Evolutionary conservation across 2,113 vertebrate species (phyloP), one percentile per base, ranked within the genome.

Genomic region (Nipponia nippon): DNA sequence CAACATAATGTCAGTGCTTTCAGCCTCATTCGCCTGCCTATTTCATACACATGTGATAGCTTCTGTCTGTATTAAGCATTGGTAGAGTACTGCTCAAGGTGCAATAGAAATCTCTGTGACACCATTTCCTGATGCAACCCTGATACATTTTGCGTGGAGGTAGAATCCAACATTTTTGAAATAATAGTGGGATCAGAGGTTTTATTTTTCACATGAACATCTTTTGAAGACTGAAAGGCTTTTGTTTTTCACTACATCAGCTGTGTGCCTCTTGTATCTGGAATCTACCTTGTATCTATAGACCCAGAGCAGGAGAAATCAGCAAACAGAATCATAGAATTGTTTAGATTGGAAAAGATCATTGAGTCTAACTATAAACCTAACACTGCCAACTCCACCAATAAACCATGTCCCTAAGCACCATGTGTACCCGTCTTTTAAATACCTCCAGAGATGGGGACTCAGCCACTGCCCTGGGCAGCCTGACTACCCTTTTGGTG

Each of bases 1-100:
- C 36, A 69, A 1, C 25, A 11, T 3, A 32, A 72, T 11, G 49
- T 71, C 59, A 73, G 80, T 15, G 44, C 22, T 69, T 26, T 63
- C 83, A 58, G 40, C 52, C 32, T 59, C 66, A 5, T 38, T 49
- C 0, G 0, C 25, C 38, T 72, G 38, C 40, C 55, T 66, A 0
- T 32, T 61, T 21, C 12, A 4, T 29, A n/a, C 17, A 59, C 13
- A 22, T 0, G 0, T 9, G 49, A 44, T 58, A 75, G 20, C 29
- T 79, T 79, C 82, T 7, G 10, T 55, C 52, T 34, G 23, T 22
- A 18, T 14, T 23, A 52, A 72, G 17, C 58, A 7, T 5, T 50
- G 29, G 16, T 4, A 25, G 42, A 47, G 22, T 9, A n/a, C 56
- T 72, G 49, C 40, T 77, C 58, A 13, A 26, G 44, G 30, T 1